Conservation (phyloP, 2,113 vertebrate species). For the Paratilapia polleni region DNA sequence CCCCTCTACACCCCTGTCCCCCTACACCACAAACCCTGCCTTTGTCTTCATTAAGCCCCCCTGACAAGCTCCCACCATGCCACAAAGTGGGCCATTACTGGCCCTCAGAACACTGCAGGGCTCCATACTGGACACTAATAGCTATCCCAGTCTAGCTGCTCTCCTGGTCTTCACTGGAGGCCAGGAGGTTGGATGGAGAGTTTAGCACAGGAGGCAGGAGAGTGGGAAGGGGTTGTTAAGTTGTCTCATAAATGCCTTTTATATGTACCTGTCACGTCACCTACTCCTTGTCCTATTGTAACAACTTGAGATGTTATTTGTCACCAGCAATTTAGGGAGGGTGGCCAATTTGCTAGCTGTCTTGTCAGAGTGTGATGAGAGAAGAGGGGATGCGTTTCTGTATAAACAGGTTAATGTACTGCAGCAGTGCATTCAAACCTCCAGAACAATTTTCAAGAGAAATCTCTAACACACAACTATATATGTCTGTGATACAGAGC, state of each 20-base stretch:
- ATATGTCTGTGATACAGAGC: too few relatives aligned
- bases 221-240: slow-evolving; percentile 27
- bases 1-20: slow-evolving; percentile 52
- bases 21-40: slow-evolving; percentile 42
- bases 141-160: background rate
- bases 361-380: background rate
- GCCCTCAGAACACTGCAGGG: slow-evolving; percentile 3
- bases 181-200: slow-evolving; percentile 19
- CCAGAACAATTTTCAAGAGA: slow-evolving; percentile 1
- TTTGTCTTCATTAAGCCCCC: slow-evolving; percentile 76
- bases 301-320: slow-evolving; percentile 29
- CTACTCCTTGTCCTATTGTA: slow-evolving; percentile 17
- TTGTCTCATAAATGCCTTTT: slow-evolving; percentile 48
- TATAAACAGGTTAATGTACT: background rate
- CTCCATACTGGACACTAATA: background rate
- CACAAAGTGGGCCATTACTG: slow-evolving; percentile 56
- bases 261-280: background rate
- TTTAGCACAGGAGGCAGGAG: slow-evolving; percentile 2
- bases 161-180: background rate
- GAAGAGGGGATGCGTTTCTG: background rate
- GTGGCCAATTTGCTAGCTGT: background rate
- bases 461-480: background rate
- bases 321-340: background rate
- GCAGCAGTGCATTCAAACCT: background rate
- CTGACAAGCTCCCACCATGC: slow-evolving; percentile 63